Evolutionary conservation across 2,113 vertebrate species (phyloP).

Genomic region (Vombatus ursinus): DNA sequence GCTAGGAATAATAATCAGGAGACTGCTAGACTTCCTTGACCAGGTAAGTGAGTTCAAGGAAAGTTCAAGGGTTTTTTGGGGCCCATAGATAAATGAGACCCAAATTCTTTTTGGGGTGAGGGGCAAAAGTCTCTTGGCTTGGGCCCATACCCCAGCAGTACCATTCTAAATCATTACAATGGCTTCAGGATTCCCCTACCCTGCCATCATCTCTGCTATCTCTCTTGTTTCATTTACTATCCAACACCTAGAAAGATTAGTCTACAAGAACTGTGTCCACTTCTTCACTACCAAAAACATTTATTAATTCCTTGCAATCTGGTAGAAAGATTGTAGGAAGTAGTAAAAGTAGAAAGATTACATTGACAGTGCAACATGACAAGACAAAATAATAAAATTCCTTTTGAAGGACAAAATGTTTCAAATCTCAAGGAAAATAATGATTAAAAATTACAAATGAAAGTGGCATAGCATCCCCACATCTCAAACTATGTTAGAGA

Average conservation of each 20-base stretch:
- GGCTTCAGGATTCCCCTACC: not conserved
- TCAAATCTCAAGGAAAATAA: not conserved
- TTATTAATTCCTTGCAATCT: not conserved
- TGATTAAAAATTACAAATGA: not conserved
- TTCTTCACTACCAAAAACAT: not conserved
- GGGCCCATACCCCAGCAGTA: too few species aligned
- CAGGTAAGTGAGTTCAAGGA: too few species aligned
- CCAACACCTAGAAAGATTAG: not conserved
- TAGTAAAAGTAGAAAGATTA: too few species aligned
- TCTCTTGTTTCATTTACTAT: not conserved
- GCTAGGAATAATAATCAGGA: too few species aligned
- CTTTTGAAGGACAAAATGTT: not conserved
- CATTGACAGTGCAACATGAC: not conserved
- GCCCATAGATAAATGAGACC: too few species aligned
- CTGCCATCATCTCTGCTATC: not conserved
- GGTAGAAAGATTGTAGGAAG: too few species aligned
- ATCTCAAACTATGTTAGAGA: not conserved
- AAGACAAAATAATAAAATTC: not conserved
- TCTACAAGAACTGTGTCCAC: not conserved
- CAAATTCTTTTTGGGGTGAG: too few species aligned
- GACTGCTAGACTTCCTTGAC: too few species aligned
- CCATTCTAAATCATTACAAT: not conserved
- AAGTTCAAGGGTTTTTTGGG: too few species aligned
- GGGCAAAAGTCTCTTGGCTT: too few species aligned
- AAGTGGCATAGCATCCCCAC: not conserved